Percentiles rank a stretch among this genome's conserved stretches.
Conservation (phyloP, 2,888 invertebrate species). For the Chaitophorus viminalis region DNA sequence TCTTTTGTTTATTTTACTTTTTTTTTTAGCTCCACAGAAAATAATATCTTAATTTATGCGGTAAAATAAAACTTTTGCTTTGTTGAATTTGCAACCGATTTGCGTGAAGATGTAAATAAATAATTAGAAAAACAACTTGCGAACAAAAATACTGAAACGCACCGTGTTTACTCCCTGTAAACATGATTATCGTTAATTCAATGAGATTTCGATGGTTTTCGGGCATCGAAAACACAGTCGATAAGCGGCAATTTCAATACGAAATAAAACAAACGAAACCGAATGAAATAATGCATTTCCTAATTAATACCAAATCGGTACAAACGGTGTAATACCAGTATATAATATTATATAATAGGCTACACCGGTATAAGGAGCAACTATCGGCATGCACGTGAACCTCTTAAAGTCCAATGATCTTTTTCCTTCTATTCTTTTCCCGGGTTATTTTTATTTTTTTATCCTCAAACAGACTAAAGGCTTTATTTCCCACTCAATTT, state of each 20-base stretch:
- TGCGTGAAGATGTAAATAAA: constrained; percentile 15
- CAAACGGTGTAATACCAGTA: neutral
- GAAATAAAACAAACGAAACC: constrained; percentile 5
- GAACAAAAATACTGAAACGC: neutral
- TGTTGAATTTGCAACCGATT: neutral
- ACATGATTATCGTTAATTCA: neutral
- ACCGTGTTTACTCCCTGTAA: neutral
- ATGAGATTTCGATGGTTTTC: neutral
- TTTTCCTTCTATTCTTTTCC: neutral
- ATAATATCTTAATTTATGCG: constrained; percentile 17
- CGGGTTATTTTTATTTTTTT: neutral
- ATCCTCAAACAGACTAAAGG: neutral
- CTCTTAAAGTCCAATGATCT: constrained; percentile 19
- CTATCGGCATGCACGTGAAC: constrained; percentile 3
- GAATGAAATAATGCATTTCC: neutral
- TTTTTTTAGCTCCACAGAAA: neutral
- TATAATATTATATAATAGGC: no score
- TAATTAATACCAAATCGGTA: neutral
- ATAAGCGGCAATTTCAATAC: neutral
- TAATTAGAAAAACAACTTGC: neutral
- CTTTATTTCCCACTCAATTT: constrained; percentile 47
- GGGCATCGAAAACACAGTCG: neutral
- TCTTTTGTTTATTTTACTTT: neutral
- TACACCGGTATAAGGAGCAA: neutral
- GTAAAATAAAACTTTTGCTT: neutral